Percentiles rank a stretch among this genome's conserved stretches.
These are phyloP conservation scores for Bos indicus DNA, from an alignment of 2,113 vertebrate genomes.

Conservation along the genomic window DNA sequence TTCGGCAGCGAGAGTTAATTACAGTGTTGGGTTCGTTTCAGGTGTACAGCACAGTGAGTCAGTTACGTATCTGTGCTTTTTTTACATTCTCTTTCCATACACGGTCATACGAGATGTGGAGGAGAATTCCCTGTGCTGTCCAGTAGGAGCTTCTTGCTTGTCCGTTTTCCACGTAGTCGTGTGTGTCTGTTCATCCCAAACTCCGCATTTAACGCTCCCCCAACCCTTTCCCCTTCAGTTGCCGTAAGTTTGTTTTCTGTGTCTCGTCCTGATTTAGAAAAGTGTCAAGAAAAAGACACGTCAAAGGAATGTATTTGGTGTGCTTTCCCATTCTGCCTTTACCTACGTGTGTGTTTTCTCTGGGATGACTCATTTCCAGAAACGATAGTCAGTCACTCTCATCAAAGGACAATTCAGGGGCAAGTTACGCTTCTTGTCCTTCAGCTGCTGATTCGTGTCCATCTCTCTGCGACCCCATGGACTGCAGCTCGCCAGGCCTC, in stretches of 20 bases:
- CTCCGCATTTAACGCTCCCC: background rate
- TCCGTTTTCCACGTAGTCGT: fast-evolving
- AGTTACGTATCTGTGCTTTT: fast-evolving
- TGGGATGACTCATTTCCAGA: background rate
- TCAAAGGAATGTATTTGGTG: fast-evolving
- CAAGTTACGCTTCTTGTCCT: fast-evolving
- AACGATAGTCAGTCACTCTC: no score
- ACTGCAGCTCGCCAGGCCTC: background rate
- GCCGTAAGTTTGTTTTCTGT: fast-evolving
- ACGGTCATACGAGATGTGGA: background rate
- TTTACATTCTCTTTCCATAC: background rate
- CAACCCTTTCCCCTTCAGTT: background rate
- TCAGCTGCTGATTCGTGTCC: background rate
- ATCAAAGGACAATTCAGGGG: background rate
- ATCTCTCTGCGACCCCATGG: background rate
- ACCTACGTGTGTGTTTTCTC: fast-evolving
- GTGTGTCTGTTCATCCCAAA: background rate
- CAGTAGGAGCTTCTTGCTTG: no score
- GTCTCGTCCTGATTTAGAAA: background rate
- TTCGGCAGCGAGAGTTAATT: background rate
- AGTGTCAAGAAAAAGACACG: background rate
- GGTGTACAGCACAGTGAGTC: fast-evolving
- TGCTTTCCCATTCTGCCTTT: fast-evolving
- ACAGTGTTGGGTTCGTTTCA: fast-evolving
- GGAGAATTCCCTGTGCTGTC: fast-evolving